phyloP scores from a whole-genome alignment of 2,797 vertebrate species.

The Mionectes olivaceus region DNA sequence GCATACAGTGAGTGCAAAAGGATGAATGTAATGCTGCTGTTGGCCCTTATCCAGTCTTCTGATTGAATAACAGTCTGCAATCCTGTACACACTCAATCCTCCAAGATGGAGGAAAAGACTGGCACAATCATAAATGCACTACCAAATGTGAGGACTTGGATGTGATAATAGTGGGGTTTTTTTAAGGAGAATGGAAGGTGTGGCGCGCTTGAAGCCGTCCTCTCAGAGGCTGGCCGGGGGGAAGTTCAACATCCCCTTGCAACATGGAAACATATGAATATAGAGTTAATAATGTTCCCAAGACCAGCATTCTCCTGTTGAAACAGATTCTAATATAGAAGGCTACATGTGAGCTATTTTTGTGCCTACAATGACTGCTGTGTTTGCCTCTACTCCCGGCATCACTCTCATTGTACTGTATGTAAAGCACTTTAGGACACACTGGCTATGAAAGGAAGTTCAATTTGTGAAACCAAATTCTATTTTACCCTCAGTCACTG shows the following conservation, averaged over 20 bases:
- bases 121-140: not conserved
- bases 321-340: constrained; percentile 56
- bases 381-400: constrained; percentile 9
- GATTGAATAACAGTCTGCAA: not conserved
- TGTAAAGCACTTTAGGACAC: constrained; percentile 67
- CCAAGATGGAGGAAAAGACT: not conserved
- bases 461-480: constrained; percentile 64
- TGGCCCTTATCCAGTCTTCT: not conserved
- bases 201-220: not conserved
- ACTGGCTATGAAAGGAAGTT: constrained; percentile 53
- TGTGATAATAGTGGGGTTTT: not conserved
- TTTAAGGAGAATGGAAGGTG: not conserved
- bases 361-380: constrained; percentile 50
- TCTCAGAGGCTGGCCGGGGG: not conserved
- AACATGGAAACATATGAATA: constrained; percentile 18
- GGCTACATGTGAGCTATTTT: constrained; percentile 55
- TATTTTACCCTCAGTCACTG: constrained; percentile 28
- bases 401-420: constrained; percentile 57
- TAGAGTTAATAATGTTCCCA: constrained; percentile 5
- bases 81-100: not conserved
- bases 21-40: not conserved
- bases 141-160: not conserved
- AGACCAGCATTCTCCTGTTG: constrained; percentile 16
- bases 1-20: not conserved
- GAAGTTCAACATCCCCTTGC: not conserved